phyloP scores from a whole-genome alignment of 2,888 invertebrate genomes.

The Spodoptera littoralis region DNA sequence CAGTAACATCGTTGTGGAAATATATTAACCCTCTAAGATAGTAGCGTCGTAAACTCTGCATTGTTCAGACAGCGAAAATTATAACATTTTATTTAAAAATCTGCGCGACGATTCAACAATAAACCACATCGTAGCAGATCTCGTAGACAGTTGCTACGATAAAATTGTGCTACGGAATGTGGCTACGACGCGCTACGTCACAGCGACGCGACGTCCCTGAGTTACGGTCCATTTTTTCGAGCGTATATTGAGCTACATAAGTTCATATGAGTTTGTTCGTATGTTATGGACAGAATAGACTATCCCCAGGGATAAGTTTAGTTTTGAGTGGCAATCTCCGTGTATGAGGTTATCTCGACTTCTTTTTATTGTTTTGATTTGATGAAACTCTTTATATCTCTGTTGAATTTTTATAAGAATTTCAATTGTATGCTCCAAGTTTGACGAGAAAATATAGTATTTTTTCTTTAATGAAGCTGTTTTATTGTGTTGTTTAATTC shows the following conservation, averaged over 20 bases:
- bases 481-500: too few relatives aligned
- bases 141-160: slow-evolving; percentile 27
- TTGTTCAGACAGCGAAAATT: too few relatives aligned
- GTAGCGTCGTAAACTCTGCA: too few relatives aligned
- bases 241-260: slow-evolving; percentile 9
- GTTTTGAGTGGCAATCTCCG: slow-evolving; percentile 10
- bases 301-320: slow-evolving; percentile 5
- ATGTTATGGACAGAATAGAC: background rate
- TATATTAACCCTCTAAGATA: too few relatives aligned
- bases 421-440: background rate
- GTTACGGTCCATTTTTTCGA: slow-evolving; percentile 11
- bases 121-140: slow-evolving; percentile 22
- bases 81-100: background rate
- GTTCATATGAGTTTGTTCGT: too few relatives aligned
- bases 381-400: background rate
- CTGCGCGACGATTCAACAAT: slow-evolving; percentile 7
- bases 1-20: too few relatives aligned
- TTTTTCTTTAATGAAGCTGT: too few relatives aligned
- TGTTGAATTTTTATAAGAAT: background rate
- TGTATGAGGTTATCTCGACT: background rate
- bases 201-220: slow-evolving; percentile 1
- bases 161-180: slow-evolving; percentile 14
- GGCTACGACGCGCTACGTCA: slow-evolving; percentile 10
- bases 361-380: slow-evolving; percentile 1
- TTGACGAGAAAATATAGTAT: too few relatives aligned